Evolutionary conservation across 2,113 vertebrate genomes (phyloP).

Genomic region (Probosciger aterrimus): DNA sequence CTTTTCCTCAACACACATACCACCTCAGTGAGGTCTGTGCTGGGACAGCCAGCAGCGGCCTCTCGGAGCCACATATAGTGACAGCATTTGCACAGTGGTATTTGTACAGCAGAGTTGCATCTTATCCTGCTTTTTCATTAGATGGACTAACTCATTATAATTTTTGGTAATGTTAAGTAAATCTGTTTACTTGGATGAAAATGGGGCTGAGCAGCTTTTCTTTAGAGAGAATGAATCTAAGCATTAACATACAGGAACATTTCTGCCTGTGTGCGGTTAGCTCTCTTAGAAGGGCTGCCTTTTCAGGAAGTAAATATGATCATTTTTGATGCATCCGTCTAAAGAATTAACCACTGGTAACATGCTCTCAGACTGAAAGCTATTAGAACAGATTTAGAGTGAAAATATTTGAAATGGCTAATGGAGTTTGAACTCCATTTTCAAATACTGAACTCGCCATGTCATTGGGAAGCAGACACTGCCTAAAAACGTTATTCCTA

Average conservation of each 20-base stretch:
- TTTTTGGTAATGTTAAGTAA: background rate
- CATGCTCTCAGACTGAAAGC: background rate
- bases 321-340: background rate
- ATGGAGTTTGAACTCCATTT: background rate
- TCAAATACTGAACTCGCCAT: background rate
- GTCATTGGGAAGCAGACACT: background rate
- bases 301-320: constrained; percentile 13
- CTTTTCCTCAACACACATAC: rapidly evolving
- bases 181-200: background rate
- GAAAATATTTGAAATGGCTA: background rate
- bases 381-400: background rate
- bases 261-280: background rate
- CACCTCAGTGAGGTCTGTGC: background rate
- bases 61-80: rapidly evolving
- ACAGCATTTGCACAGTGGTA: rapidly evolving
- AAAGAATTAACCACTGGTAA: background rate
- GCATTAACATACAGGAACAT: background rate
- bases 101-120: background rate
- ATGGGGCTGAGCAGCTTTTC: background rate
- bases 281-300: background rate
- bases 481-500: background rate
- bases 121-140: background rate
- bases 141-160: background rate
- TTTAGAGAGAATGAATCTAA: background rate
- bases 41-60: background rate